Evolutionary conservation across 2,888 invertebrate species (phyloP).

Genomic region (Patella caerulea): DNA sequence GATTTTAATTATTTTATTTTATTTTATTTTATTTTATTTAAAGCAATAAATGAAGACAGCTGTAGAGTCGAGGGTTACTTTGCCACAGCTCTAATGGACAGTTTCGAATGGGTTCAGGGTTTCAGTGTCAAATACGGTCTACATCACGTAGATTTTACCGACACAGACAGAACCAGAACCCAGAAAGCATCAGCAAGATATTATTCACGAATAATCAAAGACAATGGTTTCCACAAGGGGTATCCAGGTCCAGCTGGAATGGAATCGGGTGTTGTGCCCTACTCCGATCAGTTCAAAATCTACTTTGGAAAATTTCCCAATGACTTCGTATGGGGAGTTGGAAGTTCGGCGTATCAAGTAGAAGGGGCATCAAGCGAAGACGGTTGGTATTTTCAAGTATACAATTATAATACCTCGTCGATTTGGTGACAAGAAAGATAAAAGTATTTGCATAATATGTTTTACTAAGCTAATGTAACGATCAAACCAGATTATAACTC

Average conservation of each 20-base stretch:
- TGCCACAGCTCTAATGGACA: conserved; percentile 86
- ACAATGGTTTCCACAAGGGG: conserved; percentile 43
- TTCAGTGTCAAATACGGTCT: conserved; percentile 81
- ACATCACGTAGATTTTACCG: conserved; percentile 80
- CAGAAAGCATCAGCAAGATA: conserved; percentile 76
- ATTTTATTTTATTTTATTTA: not conserved
- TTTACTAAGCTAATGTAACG: too few relatives aligned
- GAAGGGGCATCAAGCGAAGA: conserved; percentile 77
- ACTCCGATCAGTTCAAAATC: conserved; percentile 45
- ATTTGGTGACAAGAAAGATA: too few relatives aligned
- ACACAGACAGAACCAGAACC: conserved; percentile 78
- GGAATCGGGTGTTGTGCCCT: conserved; percentile 37
- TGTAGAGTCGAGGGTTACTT: conserved; percentile 77
- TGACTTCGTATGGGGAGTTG: conserved; percentile 53
- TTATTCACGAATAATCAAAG: conserved; percentile 47
- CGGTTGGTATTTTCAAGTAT: conserved; percentile 17
- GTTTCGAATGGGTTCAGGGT: conserved; percentile 85
- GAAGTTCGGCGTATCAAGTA: conserved; percentile 76
- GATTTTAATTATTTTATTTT: not conserved
- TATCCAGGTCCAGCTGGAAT: conserved; percentile 41
- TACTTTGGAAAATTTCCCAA: conserved; percentile 32
- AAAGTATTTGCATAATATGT: too few relatives aligned
- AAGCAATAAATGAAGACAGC: conserved; percentile 45
- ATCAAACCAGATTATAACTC: too few relatives aligned
- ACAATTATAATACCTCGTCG: not conserved